Base-by-base conservation (phyloP, 2,113 vertebrate genomes). In the Formicarius rufipectus region DNA sequence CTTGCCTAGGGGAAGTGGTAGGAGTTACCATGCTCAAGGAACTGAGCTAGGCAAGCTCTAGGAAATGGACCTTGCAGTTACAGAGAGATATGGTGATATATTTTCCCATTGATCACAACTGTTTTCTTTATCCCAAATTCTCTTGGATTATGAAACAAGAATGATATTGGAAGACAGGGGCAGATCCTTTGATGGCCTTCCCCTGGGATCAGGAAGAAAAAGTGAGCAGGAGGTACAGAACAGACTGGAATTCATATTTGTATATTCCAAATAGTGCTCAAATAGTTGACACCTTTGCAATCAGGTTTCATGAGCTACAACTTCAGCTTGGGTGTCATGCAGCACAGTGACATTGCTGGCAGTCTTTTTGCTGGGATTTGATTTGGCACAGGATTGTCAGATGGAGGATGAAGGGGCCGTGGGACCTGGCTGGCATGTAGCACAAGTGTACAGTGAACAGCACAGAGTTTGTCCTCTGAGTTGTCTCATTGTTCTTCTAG, bases 401-500 rank as follows among this genome's bases (percentile, higher is more conserved):
- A 85, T 0, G 6, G 23, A 53, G 59, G 45, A n/a, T n/a, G 62
- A 67, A 87, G 53, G 31, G 44, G 37, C 37, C 5, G 0, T 35
- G 67, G n/a, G 56, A 71, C 16, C 37, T 28, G 42, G 13, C 35
- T 2, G 27, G 40, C 42, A 53, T 53, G 52, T 72, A 33, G 44
- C 37, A 40, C 45, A 42, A 64, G 84, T 73, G 53, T 2, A 0
- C 58, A 63, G 42, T 31, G 55, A 58, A 14, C 42, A 81, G 55
- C 59, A 37, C 1, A 2, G 37, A 69, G 21, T 50, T 69, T 1
- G 0, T 89, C n/a, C 78, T 84, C 25, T 59, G 64, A 45, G 28
- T 50, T 72, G 37, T 87, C 71, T 94, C 75, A 18, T 68, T 95
- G 78, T 85, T 83, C 62, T 77, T 60, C 83, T 79, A 37, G 58